Conservation (phyloP, 2,888 invertebrate species). For the Andrena minutula region DNA sequence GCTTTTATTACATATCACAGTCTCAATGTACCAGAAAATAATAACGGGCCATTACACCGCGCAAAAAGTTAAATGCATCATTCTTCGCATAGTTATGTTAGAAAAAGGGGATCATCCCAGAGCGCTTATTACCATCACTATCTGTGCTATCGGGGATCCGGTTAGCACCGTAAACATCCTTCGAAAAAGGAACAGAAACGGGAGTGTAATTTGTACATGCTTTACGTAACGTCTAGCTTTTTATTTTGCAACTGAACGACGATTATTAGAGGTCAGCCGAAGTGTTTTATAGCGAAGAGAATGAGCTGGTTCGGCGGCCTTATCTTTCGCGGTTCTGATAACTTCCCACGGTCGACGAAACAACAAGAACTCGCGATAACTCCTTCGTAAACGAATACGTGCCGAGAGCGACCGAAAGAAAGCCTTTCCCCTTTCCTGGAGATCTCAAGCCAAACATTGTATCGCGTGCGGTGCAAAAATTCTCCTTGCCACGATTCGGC, state of each 20-base stretch:
- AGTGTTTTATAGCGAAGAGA: constrained; percentile 6
- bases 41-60: not conserved
- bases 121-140: not conserved
- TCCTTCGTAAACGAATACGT: constrained; percentile 11
- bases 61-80: constrained; percentile 1
- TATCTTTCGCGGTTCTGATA: constrained; percentile 21
- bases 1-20: not conserved
- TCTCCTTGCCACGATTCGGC: constrained; percentile 6
- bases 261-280: constrained; percentile 18
- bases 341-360: constrained; percentile 33
- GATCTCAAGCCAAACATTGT: constrained; percentile 7
- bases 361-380: constrained; percentile 30
- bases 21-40: constrained; percentile 10
- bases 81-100: not conserved
- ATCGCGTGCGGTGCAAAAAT: constrained; percentile 28
- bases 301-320: not conserved
- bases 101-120: constrained; percentile 11
- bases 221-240: constrained; percentile 7
- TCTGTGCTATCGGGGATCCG: constrained; percentile 8
- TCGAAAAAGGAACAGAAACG: not conserved
- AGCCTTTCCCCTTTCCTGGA: constrained; percentile 33
- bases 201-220: constrained; percentile 10
- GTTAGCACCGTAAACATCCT: constrained; percentile 1
- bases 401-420: constrained; percentile 35
- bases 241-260: not conserved